Evolutionary conservation across 2,888 invertebrate genomes (phyloP).

Genomic region (Rotaria macrura): DNA sequence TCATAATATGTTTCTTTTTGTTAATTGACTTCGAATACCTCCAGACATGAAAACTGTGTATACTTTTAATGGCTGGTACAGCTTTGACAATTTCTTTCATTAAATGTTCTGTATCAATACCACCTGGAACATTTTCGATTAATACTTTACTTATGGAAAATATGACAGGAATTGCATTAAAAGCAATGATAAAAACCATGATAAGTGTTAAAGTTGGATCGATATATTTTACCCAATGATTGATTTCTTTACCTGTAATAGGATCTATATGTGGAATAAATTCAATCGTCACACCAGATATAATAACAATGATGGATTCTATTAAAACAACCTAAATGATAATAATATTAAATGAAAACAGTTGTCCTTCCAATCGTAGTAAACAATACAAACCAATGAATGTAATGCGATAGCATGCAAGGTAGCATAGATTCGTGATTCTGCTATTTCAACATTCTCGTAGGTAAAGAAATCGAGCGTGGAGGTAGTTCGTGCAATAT

Average conservation of each 20-base stretch:
- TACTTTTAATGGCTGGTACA: not conserved
- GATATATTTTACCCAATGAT: not conserved
- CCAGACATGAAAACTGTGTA: slow-evolving; percentile 4
- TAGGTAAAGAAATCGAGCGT: not conserved
- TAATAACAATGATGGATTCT: not conserved
- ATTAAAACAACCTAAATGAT: not conserved
- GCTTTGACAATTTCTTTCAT: not conserved
- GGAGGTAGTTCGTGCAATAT: not conserved
- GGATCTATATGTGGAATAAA: not conserved
- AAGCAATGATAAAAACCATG: not conserved
- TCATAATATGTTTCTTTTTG: no score
- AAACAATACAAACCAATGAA: not conserved
- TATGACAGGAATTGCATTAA: not conserved
- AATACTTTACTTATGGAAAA: not conserved
- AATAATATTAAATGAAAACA: not conserved
- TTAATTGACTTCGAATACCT: not conserved
- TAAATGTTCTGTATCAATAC: not conserved
- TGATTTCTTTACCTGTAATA: not conserved
- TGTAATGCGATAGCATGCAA: not conserved
- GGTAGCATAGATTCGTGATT: not conserved
- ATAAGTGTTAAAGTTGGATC: not conserved
- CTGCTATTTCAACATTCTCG: not conserved
- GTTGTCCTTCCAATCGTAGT: not conserved
- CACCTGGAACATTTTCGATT: not conserved
- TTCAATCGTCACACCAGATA: not conserved